Conservation (phyloP, 2,797 vertebrate genomes). For the Falco cherrug region DNA sequence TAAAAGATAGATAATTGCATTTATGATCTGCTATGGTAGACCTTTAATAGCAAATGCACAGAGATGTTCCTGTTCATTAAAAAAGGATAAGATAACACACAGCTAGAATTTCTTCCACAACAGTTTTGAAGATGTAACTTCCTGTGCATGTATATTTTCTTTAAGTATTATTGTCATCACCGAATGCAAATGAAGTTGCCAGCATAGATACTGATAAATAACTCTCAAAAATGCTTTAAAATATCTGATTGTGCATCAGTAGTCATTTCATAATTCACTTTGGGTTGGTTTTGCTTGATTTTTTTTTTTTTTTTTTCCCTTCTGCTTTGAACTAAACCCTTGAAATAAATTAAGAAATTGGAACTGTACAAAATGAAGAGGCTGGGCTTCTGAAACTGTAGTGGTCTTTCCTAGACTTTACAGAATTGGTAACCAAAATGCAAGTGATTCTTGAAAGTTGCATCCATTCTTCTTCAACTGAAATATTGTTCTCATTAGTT, state of each 20-base stretch:
- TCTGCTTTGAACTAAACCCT: neutral
- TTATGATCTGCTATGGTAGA: neutral
- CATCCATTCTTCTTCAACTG: neutral
- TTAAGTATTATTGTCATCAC: neutral
- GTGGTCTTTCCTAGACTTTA: neutral
- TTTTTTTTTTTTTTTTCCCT: too few relatives aligned
- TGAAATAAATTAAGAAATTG: neutral
- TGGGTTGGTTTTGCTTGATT: neutral
- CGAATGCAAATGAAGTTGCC: neutral
- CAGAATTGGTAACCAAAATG: neutral
- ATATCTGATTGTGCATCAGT: neutral
- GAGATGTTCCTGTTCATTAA: neutral
- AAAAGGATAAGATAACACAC: neutral
- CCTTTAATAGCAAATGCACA: neutral
- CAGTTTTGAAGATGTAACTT: neutral
- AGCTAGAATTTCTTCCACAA: neutral
- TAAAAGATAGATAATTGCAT: neutral
- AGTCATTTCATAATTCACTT: neutral
- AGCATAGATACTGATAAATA: neutral
- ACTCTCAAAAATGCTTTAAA: neutral
- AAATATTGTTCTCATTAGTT: neutral
- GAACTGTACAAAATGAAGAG: neutral
- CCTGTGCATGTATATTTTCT: neutral
- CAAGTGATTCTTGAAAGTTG: neutral
- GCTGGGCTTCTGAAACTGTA: neutral